Evolutionary conservation across 1,140 invertebrate species (phyloP), one percentile per base, ranked within the genome.

Genomic region (Polypedilum vanderplanki): DNA sequence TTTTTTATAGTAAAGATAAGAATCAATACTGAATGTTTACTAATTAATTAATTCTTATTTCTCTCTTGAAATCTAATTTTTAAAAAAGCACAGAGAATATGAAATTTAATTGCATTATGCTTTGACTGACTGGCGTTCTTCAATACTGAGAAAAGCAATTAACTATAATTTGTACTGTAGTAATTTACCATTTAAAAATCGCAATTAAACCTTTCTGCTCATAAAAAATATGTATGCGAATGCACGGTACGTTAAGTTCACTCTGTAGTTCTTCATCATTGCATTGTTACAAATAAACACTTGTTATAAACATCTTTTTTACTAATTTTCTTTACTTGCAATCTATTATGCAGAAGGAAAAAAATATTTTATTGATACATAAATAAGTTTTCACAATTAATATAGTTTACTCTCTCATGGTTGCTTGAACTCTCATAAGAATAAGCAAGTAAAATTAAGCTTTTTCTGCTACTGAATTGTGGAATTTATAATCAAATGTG

Each of bases 61-160:
- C 12, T 57, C 46, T 15, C 12, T 57, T 15, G n/a, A n/a, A n/a
- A n/a, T n/a, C n/a, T n/a, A n/a, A n/a, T 33, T 33, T 33, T 33
- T n/a, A n/a, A n/a, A n/a, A n/a, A n/a, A n/a, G n/a, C n/a, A n/a
- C n/a, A n/a, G n/a, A n/a, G n/a, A 57, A 3, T 57, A 57, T 57
- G 46, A 57, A 57, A 57, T 12, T 57, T 57, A 57, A 57, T 57
- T 57, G 46, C 46, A 57, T 57, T 57, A 57, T 57, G 46, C 46
- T 12, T n/a, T 57, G 46, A 57, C 46, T 57, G 46, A 57, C 46
- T 57, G 46, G 15, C 46, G 46, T 57, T 57, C 12, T 57, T 57
- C 12, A n/a, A 57, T 46, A 57, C 46, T 57, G 46, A 57, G 46
- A 57, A n/a, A 57, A n/a, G 46, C 46, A 57, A 57, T 57, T 57